Conservation (phyloP, 1,140 invertebrate species). For the Drosophila santomea region DNA sequence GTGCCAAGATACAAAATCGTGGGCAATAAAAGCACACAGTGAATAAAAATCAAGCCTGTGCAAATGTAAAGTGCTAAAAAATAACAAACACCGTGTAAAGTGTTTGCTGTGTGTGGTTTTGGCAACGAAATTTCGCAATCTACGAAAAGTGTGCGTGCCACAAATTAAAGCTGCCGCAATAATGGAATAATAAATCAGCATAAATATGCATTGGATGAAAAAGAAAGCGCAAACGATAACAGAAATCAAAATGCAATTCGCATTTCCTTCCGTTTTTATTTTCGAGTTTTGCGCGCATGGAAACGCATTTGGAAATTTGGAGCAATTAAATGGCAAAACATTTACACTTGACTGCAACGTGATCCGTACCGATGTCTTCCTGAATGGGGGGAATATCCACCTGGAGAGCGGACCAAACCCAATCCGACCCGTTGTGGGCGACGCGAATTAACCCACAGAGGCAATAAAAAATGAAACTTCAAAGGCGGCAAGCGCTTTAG, state of each 20-base stretch:
- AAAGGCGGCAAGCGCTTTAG: conserved; percentile 52
- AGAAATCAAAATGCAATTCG: conserved; percentile 66
- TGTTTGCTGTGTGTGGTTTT: conserved; percentile 31
- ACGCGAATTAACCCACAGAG: conserved; percentile 52
- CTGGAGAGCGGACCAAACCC: conserved; percentile 6
- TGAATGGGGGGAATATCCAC: conserved; percentile 39
- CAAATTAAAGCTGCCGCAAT: conserved; percentile 68
- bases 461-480: conserved; percentile 25
- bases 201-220: conserved; percentile 64
- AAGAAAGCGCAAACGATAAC: conserved; percentile 31
- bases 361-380: conserved; percentile 49
- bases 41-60: conserved; percentile 29
- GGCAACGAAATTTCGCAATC: conserved; percentile 55
- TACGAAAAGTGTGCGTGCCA: conserved; percentile 57
- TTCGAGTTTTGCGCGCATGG: conserved; percentile 20
- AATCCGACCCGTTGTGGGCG: conserved; percentile 36
- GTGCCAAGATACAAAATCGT: conserved; percentile 43
- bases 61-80: conserved; percentile 31
- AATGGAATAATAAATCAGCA: conserved; percentile 79
- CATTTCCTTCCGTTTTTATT: conserved; percentile 76
- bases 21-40: conserved; percentile 43
- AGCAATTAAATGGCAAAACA: conserved; percentile 48
- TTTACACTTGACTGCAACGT: conserved; percentile 47
- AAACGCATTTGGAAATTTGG: conserved; percentile 65
- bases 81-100: conserved; percentile 13